Conservation (phyloP, 2,888 invertebrate species). For the Metacarcinus magister region DNA sequence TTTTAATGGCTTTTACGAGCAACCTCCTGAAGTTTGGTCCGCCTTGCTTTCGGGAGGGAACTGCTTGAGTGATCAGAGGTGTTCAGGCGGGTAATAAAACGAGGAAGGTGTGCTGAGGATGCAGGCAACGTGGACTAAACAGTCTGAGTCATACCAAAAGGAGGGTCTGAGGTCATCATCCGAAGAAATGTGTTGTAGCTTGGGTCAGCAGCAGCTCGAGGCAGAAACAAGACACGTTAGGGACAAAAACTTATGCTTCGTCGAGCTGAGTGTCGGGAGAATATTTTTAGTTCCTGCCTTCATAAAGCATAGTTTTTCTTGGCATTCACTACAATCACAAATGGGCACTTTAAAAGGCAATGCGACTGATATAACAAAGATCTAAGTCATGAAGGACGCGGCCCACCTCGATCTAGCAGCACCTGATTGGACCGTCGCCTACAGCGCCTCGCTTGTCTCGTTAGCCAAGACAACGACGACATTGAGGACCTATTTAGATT, state of each 20-base stretch:
- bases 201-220: background rate
- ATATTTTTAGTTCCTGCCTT: background rate
- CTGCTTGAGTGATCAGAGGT: conserved; percentile 28
- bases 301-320: background rate
- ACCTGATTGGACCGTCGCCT: conserved; percentile 41
- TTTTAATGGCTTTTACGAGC: conserved; percentile 41
- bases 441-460: conserved; percentile 4
- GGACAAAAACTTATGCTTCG: background rate
- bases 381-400: conserved; percentile 6
- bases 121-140: conserved; percentile 27
- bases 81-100: conserved; percentile 27
- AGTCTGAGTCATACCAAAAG: background rate
- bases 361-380: background rate
- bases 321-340: background rate
- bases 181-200: background rate
- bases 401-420: background rate
- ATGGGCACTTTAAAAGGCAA: background rate
- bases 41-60: conserved; percentile 28
- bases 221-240: conserved; percentile 2
- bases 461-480: conserved; percentile 41
- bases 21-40: conserved; percentile 41
- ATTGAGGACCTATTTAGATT: conserved; percentile 45
- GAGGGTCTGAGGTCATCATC: background rate
- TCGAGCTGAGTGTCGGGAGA: background rate
- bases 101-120: conserved; percentile 15